These are phyloP conservation scores for Sandelia bainsii DNA, from an alignment of 2,797 vertebrate species.

Conservation along the genomic window DNA sequence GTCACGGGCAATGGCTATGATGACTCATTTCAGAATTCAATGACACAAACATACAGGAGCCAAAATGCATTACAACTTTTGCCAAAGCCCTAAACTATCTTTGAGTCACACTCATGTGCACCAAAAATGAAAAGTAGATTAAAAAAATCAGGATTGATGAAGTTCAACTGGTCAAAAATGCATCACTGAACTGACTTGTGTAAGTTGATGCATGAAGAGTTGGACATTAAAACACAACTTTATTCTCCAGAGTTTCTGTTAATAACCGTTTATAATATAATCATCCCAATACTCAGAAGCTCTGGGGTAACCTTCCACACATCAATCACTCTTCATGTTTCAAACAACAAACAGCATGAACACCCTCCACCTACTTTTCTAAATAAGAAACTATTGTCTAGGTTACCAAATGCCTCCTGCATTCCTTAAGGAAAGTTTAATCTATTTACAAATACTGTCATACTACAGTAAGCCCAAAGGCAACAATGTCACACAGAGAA, in stretches of 20 bases:
- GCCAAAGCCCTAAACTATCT: constrained; percentile 6
- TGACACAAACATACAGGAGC: constrained; percentile 27
- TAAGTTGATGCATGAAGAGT: background rate
- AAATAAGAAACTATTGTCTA: constrained; percentile 38
- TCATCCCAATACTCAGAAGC: constrained; percentile 12
- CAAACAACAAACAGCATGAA: constrained; percentile 36
- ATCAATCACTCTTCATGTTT: constrained; percentile 41
- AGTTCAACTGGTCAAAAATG: background rate
- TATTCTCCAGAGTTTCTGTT: constrained; percentile 9
- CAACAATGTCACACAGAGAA: constrained; percentile 54
- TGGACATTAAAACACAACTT: constrained; percentile 4
- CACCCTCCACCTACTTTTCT: constrained; percentile 20
- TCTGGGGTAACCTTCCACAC: constrained; percentile 31
- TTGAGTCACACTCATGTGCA: background rate
- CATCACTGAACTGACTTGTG: background rate
- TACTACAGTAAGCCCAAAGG: constrained; percentile 70
- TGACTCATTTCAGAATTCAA: constrained; percentile 29
- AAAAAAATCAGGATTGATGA: background rate
- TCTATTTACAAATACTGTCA: constrained; percentile 76
- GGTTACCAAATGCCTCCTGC: constrained; percentile 44
- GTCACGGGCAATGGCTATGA: constrained; percentile 17
- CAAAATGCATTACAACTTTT: constrained; percentile 31
- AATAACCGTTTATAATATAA: constrained; percentile 22
- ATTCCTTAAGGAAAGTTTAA: constrained; percentile 68
- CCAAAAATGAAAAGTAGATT: background rate